Conservation (phyloP, 2,888 invertebrate species). For the Noctua janthe region DNA sequence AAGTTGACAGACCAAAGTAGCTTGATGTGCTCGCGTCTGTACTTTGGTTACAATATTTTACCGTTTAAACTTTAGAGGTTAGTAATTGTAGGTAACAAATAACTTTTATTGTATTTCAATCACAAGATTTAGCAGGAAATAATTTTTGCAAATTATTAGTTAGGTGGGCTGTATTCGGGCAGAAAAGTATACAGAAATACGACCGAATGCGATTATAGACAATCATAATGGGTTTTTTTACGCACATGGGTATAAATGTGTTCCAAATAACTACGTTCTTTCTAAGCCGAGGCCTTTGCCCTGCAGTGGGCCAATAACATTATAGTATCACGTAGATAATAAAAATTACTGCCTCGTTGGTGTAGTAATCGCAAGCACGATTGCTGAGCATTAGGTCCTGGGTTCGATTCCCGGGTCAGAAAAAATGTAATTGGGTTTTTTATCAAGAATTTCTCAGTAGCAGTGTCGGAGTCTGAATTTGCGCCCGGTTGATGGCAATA, state of each 20-base stretch:
- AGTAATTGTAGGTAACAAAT: not conserved
- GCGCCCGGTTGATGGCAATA: too few species aligned
- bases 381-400: too few species aligned
- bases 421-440: too few species aligned
- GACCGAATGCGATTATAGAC: not conserved
- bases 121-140: not conserved
- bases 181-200: not conserved
- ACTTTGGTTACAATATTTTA: not conserved
- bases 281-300: not conserved
- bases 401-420: too few species aligned
- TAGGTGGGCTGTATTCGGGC: not conserved
- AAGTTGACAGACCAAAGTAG: too few species aligned
- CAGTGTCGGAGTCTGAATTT: too few species aligned
- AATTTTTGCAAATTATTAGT: conserved; percentile 23
- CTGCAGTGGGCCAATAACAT: not conserved
- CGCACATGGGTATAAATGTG: not conserved
- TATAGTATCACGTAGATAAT: not conserved
- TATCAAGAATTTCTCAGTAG: too few species aligned
- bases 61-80: not conserved
- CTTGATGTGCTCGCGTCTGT: too few species aligned
- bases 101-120: conserved; percentile 2
- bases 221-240: not conserved
- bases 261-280: not conserved
- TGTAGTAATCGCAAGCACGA: too few species aligned
- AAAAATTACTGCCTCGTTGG: too few species aligned